Conservation (phyloP, 2,888 invertebrate genomes). For the Rotaria sp. region DNA sequence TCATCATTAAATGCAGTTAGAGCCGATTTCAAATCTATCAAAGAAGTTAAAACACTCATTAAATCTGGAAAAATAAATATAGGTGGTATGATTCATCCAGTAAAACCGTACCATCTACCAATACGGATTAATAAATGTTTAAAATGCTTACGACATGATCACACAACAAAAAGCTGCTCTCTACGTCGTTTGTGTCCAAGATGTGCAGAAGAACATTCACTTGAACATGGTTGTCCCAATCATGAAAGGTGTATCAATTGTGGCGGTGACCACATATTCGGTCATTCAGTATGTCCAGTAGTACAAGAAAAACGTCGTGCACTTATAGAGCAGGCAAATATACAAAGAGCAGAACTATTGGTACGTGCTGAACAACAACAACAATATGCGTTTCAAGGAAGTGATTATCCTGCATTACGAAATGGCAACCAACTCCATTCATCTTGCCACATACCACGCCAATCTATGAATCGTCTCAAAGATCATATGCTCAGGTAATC, state of each 20-base stretch:
- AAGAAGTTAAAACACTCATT: not conserved
- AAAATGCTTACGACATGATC: not conserved
- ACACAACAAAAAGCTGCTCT: not conserved
- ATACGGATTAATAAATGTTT: not conserved
- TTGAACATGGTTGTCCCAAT: not conserved
- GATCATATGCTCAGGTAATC: not conserved
- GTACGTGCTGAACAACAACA: not conserved
- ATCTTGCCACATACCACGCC: not conserved
- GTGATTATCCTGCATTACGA: not conserved
- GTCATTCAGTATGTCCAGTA: not conserved
- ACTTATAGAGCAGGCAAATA: not conserved
- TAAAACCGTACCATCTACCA: not conserved
- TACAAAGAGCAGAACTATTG: not conserved
- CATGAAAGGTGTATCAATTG: not conserved
- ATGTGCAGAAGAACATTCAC: not conserved
- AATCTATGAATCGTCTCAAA: not conserved
- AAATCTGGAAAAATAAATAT: not conserved
- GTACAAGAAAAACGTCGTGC: not conserved
- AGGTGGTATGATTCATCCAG: not conserved
- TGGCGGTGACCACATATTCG: not conserved
- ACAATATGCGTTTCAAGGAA: not conserved
- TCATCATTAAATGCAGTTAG: not conserved
- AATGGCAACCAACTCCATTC: not conserved
- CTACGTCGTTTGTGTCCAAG: not conserved
- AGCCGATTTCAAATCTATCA: not conserved